These are phyloP conservation scores for Haliclystus octoradiatus DNA, from an alignment of 30 jellyfish, hydroid and myxozoan species.

Conservation along the genomic window DNA sequence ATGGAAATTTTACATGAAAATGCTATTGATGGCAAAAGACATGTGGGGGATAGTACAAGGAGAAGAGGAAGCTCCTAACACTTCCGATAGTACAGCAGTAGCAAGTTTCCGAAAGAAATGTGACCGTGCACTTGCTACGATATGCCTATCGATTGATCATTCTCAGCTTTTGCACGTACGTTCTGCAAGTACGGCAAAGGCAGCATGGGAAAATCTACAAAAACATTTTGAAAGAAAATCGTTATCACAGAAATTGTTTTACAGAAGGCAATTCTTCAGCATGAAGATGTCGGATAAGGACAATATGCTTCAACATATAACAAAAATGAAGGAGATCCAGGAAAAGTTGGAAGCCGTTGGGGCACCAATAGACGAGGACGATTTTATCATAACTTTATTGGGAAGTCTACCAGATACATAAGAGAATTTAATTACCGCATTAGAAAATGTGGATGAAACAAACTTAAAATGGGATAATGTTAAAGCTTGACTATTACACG, in stretches of 20 bases:
- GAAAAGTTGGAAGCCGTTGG: conserved; percentile 35
- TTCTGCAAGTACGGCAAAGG: conserved; percentile 19
- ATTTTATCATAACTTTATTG: conserved; percentile 9
- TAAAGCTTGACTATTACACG: no score
- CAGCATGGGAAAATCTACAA: conserved; percentile 27
- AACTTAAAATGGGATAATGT: background rate
- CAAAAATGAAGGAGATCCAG: conserved; percentile 9
- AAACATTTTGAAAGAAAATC: conserved; percentile 35
- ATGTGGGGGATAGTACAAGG: conserved; percentile 34
- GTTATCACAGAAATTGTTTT: conserved; percentile 8
- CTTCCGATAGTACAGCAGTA: conserved; percentile 1
- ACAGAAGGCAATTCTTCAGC: conserved; percentile 12
- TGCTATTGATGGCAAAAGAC: conserved; percentile 28
- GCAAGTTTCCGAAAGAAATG: conserved; percentile 12
- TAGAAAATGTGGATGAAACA: conserved; percentile 26
- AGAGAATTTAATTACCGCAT: conserved; percentile 23
- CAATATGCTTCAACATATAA: conserved; percentile 15
- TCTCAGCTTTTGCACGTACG: conserved; percentile 30
- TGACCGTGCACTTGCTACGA: conserved; percentile 19
- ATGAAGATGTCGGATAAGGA: conserved; percentile 21
- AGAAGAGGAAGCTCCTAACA: conserved; percentile 8
- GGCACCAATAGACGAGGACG: conserved; percentile 18
- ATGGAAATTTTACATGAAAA: conserved; percentile 37
- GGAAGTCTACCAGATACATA: conserved; percentile 35
- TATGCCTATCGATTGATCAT: conserved; percentile 13